A percentile compares a stretch with the other conserved stretches of the same genome.
phyloP scores from a whole-genome alignment of 2,113 vertebrate species.

The Pithys albifrons region DNA sequence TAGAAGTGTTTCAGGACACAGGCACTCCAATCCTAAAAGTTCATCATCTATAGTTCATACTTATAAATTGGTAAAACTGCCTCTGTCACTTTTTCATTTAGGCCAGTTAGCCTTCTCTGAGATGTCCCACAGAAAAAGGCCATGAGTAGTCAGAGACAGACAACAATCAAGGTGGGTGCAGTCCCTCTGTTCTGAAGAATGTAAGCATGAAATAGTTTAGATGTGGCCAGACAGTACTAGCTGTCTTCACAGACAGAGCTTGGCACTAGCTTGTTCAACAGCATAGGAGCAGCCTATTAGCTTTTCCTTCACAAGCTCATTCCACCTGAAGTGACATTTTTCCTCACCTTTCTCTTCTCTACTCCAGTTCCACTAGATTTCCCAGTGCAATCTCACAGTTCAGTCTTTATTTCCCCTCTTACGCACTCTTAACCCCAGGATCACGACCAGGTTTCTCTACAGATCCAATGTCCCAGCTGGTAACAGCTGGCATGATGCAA shows the following conservation, averaged over 20 bases:
- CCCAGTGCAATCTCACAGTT: not conserved
- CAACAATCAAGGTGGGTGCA: not conserved
- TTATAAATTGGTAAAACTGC: not conserved
- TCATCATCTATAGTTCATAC: not conserved
- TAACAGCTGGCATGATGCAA: accelerated
- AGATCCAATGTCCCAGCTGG: not conserved
- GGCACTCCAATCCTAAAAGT: not conserved
- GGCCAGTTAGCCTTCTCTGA: not conserved
- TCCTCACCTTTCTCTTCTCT: not conserved
- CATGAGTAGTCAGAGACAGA: not conserved
- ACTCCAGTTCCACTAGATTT: not conserved
- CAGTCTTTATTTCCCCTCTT: not conserved
- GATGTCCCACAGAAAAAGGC: not conserved
- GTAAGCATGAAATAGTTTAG: not conserved
- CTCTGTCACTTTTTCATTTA: not conserved
- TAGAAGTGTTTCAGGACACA: not conserved
- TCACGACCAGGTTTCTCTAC: not conserved
- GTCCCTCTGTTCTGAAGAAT: not conserved
- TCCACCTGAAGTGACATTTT: not conserved
- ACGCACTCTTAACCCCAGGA: not conserved
- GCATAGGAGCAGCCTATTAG: not conserved
- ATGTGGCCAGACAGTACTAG: not conserved
- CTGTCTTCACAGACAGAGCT: not conserved
- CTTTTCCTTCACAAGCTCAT: not conserved
- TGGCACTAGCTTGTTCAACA: not conserved